These are phyloP conservation scores for Papilio aristodemus DNA, from an alignment of 1,140 invertebrate species.

Conservation along the genomic window DNA sequence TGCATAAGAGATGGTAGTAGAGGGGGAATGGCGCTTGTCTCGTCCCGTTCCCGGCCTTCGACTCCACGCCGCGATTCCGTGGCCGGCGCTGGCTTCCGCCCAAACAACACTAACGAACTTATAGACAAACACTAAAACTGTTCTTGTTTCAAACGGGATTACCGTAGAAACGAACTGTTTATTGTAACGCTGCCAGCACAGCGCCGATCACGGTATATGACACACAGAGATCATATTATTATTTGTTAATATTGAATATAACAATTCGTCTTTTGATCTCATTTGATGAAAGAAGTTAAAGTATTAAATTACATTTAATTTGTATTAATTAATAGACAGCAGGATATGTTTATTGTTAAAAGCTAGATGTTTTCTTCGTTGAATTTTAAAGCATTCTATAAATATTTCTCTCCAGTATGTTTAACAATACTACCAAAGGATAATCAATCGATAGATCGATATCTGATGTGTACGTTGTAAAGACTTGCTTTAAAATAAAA, in stretches of 20 bases:
- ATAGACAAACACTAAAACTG: conserved; percentile 10
- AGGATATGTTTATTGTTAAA: too few species aligned
- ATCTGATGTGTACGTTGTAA: background rate
- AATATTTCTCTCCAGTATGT: too few species aligned
- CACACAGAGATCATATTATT: background rate
- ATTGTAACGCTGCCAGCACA: background rate
- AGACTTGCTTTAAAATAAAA: background rate
- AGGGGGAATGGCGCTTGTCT: background rate
- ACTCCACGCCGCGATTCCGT: conserved; percentile 2
- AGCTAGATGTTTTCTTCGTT: too few species aligned
- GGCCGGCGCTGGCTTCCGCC: background rate
- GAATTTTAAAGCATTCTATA: too few species aligned
- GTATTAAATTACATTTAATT: background rate
- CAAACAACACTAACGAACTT: conserved; percentile 12
- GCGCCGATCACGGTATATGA: background rate
- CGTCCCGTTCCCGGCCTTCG: background rate
- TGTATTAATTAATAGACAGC: too few species aligned
- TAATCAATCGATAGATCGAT: too few species aligned
- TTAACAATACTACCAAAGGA: background rate
- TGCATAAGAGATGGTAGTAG: background rate
- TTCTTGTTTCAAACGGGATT: background rate
- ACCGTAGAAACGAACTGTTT: background rate
- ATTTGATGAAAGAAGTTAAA: background rate
- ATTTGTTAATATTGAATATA: background rate
- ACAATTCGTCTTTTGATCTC: too few species aligned